Conservation (phyloP, 2,797 vertebrate species). For the Lacerta viridis region DNA sequence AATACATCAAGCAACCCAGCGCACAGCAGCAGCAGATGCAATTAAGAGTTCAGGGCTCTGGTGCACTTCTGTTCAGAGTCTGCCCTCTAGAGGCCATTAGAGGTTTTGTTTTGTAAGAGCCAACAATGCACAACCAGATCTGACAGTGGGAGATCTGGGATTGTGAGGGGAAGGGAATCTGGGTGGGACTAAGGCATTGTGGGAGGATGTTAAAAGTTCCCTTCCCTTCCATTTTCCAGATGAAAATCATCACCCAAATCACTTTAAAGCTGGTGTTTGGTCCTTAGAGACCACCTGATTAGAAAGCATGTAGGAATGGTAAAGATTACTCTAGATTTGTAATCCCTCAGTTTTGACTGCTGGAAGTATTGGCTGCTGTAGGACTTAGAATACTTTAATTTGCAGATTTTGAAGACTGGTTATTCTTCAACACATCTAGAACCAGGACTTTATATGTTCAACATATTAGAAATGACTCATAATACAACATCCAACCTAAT, state of each 20-base stretch:
- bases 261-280: neutral
- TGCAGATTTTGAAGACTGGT: neutral
- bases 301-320: too few relatives aligned
- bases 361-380: neutral
- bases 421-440: neutral
- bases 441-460: too few relatives aligned
- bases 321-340: neutral
- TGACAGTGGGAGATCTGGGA: too few relatives aligned
- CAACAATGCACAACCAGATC: too few relatives aligned
- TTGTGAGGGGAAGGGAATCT: too few relatives aligned
- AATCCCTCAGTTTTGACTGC: neutral
- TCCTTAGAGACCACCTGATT: neutral
- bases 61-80: neutral
- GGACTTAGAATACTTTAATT: neutral
- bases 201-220: neutral
- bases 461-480: too few relatives aligned
- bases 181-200: too few relatives aligned
- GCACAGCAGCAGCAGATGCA: too few relatives aligned
- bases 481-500: neutral
- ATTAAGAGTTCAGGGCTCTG: neutral
- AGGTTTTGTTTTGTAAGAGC: neutral
- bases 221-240: neutral
- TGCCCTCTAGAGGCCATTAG: constrained; percentile 19
- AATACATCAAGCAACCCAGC: neutral
- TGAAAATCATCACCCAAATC: neutral